Evolutionary conservation across 2,888 invertebrate species (phyloP).

Genomic region (Norana najaformis): DNA sequence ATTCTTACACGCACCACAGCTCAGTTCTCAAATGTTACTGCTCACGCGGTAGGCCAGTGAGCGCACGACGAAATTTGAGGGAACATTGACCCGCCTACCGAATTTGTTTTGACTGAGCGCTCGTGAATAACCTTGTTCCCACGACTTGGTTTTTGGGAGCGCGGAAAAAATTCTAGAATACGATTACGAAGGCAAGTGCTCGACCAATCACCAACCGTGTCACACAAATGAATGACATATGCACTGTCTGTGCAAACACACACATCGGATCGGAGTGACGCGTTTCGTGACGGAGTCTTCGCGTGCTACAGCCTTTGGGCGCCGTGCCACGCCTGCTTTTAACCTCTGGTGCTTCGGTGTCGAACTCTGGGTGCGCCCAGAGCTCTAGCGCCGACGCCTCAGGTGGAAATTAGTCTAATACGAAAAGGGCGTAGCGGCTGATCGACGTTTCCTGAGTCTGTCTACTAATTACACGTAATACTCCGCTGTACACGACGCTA

Average conservation of each 20-base stretch:
- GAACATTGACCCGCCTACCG: too few relatives aligned
- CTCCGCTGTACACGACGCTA: neutral
- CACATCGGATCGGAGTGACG: neutral
- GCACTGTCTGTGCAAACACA: neutral
- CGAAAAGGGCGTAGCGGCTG: slow-evolving; percentile 13
- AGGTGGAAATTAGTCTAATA: neutral
- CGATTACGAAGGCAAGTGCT: too few relatives aligned
- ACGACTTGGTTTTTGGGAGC: too few relatives aligned
- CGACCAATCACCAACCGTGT: too few relatives aligned
- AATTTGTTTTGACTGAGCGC: too few relatives aligned
- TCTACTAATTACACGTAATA: slow-evolving; percentile 13
- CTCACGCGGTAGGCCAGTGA: too few relatives aligned
- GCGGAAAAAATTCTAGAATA: too few relatives aligned
- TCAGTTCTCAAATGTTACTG: too few relatives aligned
- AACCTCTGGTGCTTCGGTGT: neutral
- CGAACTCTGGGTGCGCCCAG: neutral
- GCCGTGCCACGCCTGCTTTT: slow-evolving; percentile 13
- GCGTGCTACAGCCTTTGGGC: slow-evolving; percentile 1
- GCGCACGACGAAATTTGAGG: too few relatives aligned
- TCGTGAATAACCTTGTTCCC: too few relatives aligned
- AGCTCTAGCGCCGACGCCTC: neutral
- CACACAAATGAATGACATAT: neutral
- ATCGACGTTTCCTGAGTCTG: neutral
- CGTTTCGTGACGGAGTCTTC: neutral
- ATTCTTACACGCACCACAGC: too few relatives aligned